Conservation (phyloP, 2,888 invertebrate species). For the Tiliacea aurago region DNA sequence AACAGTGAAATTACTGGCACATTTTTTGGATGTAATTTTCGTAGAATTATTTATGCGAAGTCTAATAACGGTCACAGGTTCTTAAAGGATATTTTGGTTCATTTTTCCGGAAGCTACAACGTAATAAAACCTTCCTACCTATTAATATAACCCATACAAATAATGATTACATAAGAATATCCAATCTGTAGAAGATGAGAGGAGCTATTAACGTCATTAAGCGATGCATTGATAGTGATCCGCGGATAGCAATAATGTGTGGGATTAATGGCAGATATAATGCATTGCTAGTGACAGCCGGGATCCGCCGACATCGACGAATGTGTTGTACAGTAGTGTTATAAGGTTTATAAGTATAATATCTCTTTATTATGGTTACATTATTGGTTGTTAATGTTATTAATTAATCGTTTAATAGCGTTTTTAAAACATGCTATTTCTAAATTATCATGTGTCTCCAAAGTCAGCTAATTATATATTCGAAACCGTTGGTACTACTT, state of each 20-base stretch:
- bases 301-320: constrained; percentile 9
- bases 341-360: background rate
- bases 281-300: constrained; percentile 49
- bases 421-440: background rate
- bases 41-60: background rate
- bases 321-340: background rate
- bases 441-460: background rate
- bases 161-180: constrained; percentile 3
- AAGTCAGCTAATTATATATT: background rate
- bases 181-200: constrained; percentile 31
- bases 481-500: background rate
- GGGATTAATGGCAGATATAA: constrained; percentile 55
- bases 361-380: background rate
- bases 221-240: constrained; percentile 49
- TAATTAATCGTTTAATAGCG: background rate
- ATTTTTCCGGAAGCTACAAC: background rate
- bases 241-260: constrained; percentile 47
- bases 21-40: constrained; percentile 6
- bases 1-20: constrained; percentile 19
- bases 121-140: background rate
- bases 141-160: background rate
- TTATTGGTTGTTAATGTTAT: background rate
- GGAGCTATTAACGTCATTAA: constrained; percentile 45
- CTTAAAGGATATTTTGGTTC: too few relatives aligned
- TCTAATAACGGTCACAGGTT: too few relatives aligned